phyloP scores from a whole-genome alignment of 2,888 invertebrate species.

The Bembecia ichneumoniformis region DNA sequence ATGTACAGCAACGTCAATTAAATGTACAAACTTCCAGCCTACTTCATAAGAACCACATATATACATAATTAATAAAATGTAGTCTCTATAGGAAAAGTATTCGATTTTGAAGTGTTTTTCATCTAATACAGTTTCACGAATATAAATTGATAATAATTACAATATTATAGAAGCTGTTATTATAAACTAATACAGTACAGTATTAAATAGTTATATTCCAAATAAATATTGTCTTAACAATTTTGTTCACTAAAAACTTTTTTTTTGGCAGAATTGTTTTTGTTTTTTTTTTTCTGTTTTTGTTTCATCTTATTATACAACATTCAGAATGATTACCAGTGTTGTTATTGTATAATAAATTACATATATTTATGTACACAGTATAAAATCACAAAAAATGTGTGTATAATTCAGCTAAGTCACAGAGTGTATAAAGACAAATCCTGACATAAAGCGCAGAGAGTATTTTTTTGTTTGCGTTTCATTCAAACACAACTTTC shows the following conservation, averaged over 20 bases:
- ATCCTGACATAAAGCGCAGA: not conserved
- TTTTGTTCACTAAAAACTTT: not conserved
- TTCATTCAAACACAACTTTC: slow-evolving; percentile 84
- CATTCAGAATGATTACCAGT: too few relatives aligned
- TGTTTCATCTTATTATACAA: too few relatives aligned
- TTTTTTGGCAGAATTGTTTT: not conserved
- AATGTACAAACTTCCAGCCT: too few relatives aligned
- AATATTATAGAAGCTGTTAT: not conserved
- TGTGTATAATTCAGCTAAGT: not conserved
- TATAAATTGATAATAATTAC: too few relatives aligned
- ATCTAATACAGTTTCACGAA: too few relatives aligned
- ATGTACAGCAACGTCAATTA: too few relatives aligned
- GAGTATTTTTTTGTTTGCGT: not conserved
- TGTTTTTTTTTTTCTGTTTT: too few relatives aligned
- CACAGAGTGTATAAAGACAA: not conserved
- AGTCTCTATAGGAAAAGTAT: not conserved
- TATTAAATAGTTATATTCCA: not conserved
- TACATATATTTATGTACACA: too few relatives aligned
- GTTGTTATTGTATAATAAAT: too few relatives aligned
- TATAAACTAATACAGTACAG: not conserved
- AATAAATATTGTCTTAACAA: not conserved
- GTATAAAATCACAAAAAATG: not conserved
- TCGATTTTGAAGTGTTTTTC: not conserved
- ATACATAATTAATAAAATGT: not conserved
- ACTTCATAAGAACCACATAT: not conserved